Base-by-base conservation (phyloP, 30 jellyfish, hydroid and myxozoan species). In the Cassiopea andromeda region DNA sequence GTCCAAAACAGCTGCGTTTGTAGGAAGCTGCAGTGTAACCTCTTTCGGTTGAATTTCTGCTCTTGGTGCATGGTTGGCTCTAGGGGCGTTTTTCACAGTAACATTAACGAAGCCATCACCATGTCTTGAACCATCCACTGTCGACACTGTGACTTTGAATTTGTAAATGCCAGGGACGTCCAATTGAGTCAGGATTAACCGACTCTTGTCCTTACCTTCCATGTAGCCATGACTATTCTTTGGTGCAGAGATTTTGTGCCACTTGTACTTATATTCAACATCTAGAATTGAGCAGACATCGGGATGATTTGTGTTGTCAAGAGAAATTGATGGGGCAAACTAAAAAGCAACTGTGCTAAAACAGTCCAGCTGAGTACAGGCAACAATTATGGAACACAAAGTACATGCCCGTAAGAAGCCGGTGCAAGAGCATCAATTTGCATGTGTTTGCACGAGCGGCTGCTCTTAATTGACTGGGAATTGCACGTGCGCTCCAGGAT, bases 21-120 rank as follows among this genome's bases (percentile, higher is more conserved):
- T 92, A 1, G 99, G 99, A 48, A 96, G 77, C 70, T 94, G 95
- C 15, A 96, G 88, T 4, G 97, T 75, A 72, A 92, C 98, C 66
- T 96, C 99, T 64, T 92, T 92, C 67, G 99, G 99, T 43, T 78
- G 97, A 49, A 96, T 85, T 16, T 77, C 99, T 1, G 99, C 99
- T 48, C 99, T 85, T 46, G 99, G 99, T 5, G 99, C 98, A 59
- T 85, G 98, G 81, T 96, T 96, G 44, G 83, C 80, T 50, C 98
- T 87, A 43, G 98, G 94, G 47, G 89, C 89, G 19, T 93, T 96
- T 44, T 92, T 96, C 72, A 96, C 97, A 8, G 99, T 96, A 48
- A 96, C 94, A 60, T 96, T 96, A 48, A 96, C 98, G 73, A 72
- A 89, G 2, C 97, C 99, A n/a, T 50, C 96, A 44, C 99, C 99